Evolutionary conservation across 2,797 vertebrate genomes (phyloP).

Genomic region (Poeciliopsis gracilis): DNA sequence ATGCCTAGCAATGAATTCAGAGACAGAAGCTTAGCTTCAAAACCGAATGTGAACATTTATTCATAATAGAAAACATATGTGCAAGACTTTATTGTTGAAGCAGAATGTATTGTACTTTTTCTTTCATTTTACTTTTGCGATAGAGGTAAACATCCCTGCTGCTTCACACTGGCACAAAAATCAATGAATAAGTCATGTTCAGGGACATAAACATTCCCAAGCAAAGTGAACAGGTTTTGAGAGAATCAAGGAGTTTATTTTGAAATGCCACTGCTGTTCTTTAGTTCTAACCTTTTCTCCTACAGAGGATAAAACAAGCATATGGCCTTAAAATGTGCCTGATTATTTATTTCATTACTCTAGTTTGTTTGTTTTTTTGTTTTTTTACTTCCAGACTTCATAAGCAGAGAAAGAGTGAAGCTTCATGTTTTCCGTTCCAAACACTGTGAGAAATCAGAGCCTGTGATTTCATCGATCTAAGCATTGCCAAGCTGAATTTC

Average conservation of each 20-base stretch:
- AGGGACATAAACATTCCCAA: slow-evolving; percentile 61
- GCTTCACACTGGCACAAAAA: slow-evolving; percentile 49
- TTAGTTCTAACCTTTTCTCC: slow-evolving; percentile 50
- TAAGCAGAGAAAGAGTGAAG: slow-evolving; percentile 25
- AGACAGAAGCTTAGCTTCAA: slow-evolving; percentile 9
- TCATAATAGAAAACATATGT: slow-evolving; percentile 53
- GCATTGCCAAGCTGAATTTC: slow-evolving; percentile 56
- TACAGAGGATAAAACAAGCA: slow-evolving; percentile 31
- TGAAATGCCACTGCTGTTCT: slow-evolving; percentile 28
- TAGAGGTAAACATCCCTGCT: slow-evolving; percentile 52
- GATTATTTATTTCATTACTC: slow-evolving; percentile 29
- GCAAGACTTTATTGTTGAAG: slow-evolving; percentile 16
- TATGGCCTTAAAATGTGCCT: slow-evolving; percentile 34
- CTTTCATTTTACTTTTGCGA: slow-evolving; percentile 21
- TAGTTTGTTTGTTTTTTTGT: slow-evolving; percentile 9
- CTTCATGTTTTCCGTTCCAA: slow-evolving; percentile 57
- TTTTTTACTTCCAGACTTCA: slow-evolving; percentile 22
- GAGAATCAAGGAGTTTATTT: slow-evolving; percentile 33
- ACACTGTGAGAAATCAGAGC: slow-evolving; percentile 62
- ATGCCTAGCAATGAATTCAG: slow-evolving; percentile 1
- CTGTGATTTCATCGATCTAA: slow-evolving; percentile 62
- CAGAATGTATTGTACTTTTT: slow-evolving; percentile 25
- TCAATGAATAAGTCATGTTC: slow-evolving; percentile 67
- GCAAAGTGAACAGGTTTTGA: slow-evolving; percentile 51
- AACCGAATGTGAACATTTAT: slow-evolving; percentile 45